phyloP scores from a whole-genome alignment of 92 coral and sea anemone species.

The Nematostella vectensis region DNA sequence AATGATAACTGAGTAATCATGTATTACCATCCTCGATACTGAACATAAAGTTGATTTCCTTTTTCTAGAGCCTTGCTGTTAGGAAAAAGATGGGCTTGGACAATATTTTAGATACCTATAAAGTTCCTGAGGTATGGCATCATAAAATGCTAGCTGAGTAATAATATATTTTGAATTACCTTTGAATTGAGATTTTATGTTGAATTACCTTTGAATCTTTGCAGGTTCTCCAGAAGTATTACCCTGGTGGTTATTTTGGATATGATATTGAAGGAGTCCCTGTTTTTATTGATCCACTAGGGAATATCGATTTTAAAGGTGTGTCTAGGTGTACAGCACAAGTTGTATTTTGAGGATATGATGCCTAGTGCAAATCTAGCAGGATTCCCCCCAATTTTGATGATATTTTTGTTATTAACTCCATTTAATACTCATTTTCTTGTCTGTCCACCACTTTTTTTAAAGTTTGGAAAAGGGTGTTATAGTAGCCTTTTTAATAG shows the following conservation, averaged over 20 bases:
- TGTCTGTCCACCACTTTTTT: too few species aligned
- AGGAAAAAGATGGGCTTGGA: constrained; percentile 49
- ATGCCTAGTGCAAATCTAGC: too few species aligned
- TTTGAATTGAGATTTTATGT: neutral
- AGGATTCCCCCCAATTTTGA: too few species aligned
- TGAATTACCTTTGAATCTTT: neutral
- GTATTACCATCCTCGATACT: too few species aligned
- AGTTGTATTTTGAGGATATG: neutral
- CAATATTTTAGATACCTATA: constrained; percentile 59
- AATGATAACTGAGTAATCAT: too few species aligned
- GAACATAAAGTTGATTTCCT: too few species aligned
- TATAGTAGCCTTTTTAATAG: too few species aligned
- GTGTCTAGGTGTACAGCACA: neutral
- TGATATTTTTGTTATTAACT: neutral
- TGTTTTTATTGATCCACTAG: constrained; percentile 70
- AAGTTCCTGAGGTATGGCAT: constrained; percentile 51
- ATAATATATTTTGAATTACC: neutral
- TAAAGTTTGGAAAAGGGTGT: too few species aligned
- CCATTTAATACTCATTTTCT: neutral
- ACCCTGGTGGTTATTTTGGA: constrained; percentile 82
- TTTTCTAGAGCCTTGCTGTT: constrained; percentile 48
- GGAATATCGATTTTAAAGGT: constrained; percentile 81
- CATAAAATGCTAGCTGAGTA: neutral
- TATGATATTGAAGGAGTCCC: constrained; percentile 64
- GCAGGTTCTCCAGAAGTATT: constrained; percentile 54